These are phyloP conservation scores for Heteromurus nitidus DNA, from an alignment of 2,888 invertebrate genomes.

Conservation along the genomic window DNA sequence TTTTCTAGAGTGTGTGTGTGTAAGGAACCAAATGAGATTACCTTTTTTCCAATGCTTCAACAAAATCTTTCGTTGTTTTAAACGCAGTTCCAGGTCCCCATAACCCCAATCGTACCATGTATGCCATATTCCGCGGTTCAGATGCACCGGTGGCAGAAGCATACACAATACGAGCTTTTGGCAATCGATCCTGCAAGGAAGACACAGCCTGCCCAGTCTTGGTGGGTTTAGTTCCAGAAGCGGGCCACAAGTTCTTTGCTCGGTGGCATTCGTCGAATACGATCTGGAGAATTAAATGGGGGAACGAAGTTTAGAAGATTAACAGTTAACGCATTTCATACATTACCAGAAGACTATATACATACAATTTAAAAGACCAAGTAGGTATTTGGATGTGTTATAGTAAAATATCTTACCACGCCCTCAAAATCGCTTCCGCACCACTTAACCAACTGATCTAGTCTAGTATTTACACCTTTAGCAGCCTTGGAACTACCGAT, in stretches of 20 bases:
- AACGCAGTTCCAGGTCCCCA: constrained; percentile 99
- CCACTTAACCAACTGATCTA: constrained; percentile 98
- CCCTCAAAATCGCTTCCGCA: constrained; percentile 87
- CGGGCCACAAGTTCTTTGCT: constrained; percentile 97
- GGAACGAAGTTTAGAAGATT: no score
- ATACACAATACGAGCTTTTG: constrained; percentile 93
- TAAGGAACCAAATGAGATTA: no score
- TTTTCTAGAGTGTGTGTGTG: no score
- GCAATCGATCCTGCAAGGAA: constrained; percentile 94
- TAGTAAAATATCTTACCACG: constrained; percentile 74
- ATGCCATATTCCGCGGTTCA: constrained; percentile 99
- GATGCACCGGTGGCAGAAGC: constrained; percentile 98
- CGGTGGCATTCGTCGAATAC: constrained; percentile 99
- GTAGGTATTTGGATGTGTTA: no score
- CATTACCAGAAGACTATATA: no score
- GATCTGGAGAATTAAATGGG: constrained; percentile 83
- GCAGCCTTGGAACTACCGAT: constrained; percentile 85
- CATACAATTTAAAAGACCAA: no score
- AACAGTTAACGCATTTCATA: no score
- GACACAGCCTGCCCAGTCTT: constrained; percentile 96
- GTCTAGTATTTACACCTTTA: constrained; percentile 92
- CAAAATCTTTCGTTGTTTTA: constrained; percentile 94
- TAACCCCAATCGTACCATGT: constrained; percentile 98
- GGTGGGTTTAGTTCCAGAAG: constrained; percentile 92
- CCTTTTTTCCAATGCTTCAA: constrained; percentile 96